Evolutionary conservation across 2,797 vertebrate genomes (phyloP), one percentile per base, ranked within the genome.

Genomic region (Premnoplex brunnescens): DNA sequence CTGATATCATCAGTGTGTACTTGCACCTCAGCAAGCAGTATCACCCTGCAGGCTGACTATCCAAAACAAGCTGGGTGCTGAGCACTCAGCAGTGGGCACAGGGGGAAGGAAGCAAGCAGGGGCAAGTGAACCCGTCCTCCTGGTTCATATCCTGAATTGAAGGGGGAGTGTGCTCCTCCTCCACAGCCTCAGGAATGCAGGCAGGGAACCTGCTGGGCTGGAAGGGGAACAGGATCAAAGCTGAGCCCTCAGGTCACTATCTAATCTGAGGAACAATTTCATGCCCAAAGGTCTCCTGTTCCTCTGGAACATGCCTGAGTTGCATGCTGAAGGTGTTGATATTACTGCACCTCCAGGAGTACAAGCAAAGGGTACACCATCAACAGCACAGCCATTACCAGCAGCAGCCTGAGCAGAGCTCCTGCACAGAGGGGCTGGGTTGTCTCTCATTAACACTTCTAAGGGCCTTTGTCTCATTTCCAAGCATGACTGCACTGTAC

Each of bases 121-220:
- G 19, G 18, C 63, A 89, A 93, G 34, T 2, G 7, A 87, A 36
- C 22, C 12, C 37, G 13, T 84, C n/a, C n/a, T 69, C 48, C 39
- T 14, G 37, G 28, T 52, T 92, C 43, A 46, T 81, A 24, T 55
- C 36, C 51, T 22, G 48, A 41, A 77, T 23, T 0, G 0, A 1
- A 2, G 36, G 0, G 0, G 39, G 30, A 30, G 4, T 80, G 60
- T 0, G 1, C 49, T 91, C 73, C 43, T 78, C 51, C 39, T 26
- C 37, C 1, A 8, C 46, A 79, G 74, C 67, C 86, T 78, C 2
- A 0, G 55, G 27, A 77, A 66, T 66, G 84, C 55, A 76, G 74
- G 39, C 74, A 82, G 68, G 17, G 23, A 91, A 81, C 66, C 51
- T 26, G 66, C 30, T 72, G 46, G 54, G 62, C 43, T 64, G 58